Conservation (phyloP, 64 coral and sea anemone species). For the Porites lutea region DNA sequence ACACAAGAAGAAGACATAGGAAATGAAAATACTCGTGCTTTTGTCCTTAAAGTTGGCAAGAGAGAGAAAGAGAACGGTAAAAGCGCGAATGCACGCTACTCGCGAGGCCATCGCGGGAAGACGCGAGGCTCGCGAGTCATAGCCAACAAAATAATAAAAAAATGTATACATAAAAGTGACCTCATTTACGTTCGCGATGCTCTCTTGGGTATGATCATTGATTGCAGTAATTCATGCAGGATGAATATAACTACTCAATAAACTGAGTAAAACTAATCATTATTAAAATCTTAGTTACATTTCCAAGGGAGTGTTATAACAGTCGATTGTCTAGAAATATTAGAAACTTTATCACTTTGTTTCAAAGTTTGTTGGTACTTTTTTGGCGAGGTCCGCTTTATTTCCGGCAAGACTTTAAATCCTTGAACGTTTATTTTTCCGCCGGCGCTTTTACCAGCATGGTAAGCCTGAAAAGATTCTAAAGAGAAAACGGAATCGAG, state of each 20-base stretch:
- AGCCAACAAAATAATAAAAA: too few relatives aligned
- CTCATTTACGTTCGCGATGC: too few relatives aligned
- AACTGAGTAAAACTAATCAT: neutral
- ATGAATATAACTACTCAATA: neutral
- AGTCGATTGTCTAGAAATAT: slow-evolving; percentile 4
- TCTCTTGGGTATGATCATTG: too few relatives aligned
- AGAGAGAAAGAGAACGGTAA: too few relatives aligned
- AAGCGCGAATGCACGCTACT: too few relatives aligned
- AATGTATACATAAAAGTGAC: too few relatives aligned
- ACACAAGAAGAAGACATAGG: too few relatives aligned
- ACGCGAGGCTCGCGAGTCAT: too few relatives aligned
- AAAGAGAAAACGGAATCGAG: slow-evolving; percentile 51
- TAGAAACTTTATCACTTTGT: neutral
- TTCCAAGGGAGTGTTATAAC: slow-evolving; percentile 19
- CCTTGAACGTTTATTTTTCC: slow-evolving; percentile 46
- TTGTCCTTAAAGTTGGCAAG: too few relatives aligned
- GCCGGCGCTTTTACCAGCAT: neutral
- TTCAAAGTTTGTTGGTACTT: neutral
- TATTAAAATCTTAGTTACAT: neutral
- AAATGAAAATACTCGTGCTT: too few relatives aligned
- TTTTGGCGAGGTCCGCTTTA: neutral
- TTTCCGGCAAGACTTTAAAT: slow-evolving; percentile 23
- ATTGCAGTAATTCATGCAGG: too few relatives aligned
- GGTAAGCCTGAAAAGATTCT: neutral
- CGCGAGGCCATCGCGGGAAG: too few relatives aligned